Base-by-base conservation (phyloP, 2,888 invertebrate genomes). In the Vesta saturnalis region DNA sequence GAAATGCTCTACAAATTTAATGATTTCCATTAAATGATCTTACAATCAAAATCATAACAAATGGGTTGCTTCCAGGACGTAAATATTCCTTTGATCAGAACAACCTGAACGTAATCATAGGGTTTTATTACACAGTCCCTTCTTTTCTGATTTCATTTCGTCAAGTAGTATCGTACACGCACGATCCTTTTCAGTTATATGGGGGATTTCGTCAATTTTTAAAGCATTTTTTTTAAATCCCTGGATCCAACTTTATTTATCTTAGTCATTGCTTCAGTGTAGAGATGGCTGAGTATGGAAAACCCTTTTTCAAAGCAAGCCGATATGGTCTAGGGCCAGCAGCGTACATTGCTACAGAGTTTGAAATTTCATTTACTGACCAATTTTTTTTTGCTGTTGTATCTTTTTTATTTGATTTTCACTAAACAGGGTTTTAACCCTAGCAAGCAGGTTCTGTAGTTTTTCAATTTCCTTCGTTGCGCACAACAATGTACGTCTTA, bases 331-430 rank as follows among this genome's bases (percentile, higher is more conserved):
- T 14, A 16, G 47, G 47, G 47, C 47, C 16, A 47, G 47, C 47
- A 47, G 47, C 6, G 1, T 16, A 47, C 16, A n/a, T 47, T n/a
- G n/a, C n/a, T n/a, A n/a, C n/a, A n/a, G n/a, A n/a, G n/a, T n/a
- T n/a, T n/a, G n/a, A n/a, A n/a, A n/a, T n/a, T n/a, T n/a, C n/a
- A n/a, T n/a, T n/a, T n/a, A 47, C 47, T 15, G 15, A 15, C 15
- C 15, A 3, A 16, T 47, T 16, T 15, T 47, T 47, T 47, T 47
- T 16, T 47, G 47, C 1, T 16, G 12, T n/a, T 47, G 12, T 2
- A 16, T n/a, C 16, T 47, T 47, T 15, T 47, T 47, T n/a, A 47
- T 47, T 47, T 47, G 47, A 47, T 47, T 47, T 15, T 47, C 6
- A 47, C 15, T 47, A 15, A 47, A 47, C 14, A 47, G 14, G 6